These are phyloP conservation scores for Asbolus verrucosus DNA, from an alignment of 1,140 invertebrate genomes.

Conservation along the genomic window DNA sequence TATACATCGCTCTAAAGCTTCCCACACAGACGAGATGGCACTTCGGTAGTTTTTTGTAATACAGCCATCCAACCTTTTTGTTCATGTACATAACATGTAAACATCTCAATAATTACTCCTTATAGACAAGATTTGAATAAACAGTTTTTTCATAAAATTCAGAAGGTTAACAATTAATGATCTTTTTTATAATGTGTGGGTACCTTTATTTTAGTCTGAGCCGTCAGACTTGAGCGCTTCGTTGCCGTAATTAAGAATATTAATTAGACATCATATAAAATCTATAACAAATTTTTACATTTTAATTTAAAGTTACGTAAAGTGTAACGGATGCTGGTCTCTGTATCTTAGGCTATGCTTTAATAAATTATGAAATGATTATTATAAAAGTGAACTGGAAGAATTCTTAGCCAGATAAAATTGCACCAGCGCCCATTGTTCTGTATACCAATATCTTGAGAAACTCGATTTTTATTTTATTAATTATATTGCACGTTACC, in stretches of 20 bases:
- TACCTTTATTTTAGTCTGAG: conserved; percentile 14
- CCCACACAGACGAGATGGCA: conserved; percentile 15
- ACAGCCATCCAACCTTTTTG: too few relatives aligned
- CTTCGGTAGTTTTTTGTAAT: background rate
- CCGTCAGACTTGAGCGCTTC: conserved; percentile 21
- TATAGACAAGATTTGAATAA: too few relatives aligned
- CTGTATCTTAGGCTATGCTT: conserved; percentile 7
- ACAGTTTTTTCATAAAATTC: too few relatives aligned
- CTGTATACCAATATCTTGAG: background rate
- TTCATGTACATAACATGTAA: too few relatives aligned
- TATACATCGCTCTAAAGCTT: conserved; percentile 7
- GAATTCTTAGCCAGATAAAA: background rate
- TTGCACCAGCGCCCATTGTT: too few relatives aligned
- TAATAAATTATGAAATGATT: conserved; percentile 31
- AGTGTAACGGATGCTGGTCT: conserved; percentile 26
- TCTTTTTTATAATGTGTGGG: too few relatives aligned
- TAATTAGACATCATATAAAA: conserved; percentile 10
- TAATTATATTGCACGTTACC: background rate
- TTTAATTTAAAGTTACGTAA: conserved; percentile 22
- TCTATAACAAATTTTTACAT: conserved; percentile 9
- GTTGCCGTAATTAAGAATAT: conserved; percentile 21
- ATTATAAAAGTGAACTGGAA: background rate
- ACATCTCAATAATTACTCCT: too few relatives aligned
- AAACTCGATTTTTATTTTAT: conserved; percentile 2
- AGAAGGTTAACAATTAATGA: too few relatives aligned